phyloP scores from a whole-genome alignment of 2,113 vertebrate genomes.

The Prinia subflava region DNA sequence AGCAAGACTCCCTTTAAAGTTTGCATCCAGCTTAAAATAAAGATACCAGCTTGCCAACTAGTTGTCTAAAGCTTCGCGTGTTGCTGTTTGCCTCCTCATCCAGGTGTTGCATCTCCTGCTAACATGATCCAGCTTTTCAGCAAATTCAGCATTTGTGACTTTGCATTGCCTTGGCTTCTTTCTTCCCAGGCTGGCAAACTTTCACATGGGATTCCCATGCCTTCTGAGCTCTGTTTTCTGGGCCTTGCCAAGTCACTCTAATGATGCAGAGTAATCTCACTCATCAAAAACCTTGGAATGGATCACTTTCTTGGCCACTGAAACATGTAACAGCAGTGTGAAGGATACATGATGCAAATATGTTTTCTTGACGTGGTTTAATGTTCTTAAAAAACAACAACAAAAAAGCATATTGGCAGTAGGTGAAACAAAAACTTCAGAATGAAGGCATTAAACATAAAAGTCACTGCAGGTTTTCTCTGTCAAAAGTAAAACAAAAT shows the following conservation, averaged over 20 bases:
- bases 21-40: neutral
- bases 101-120: neutral
- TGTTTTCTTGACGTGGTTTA: neutral
- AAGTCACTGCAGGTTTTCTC: neutral
- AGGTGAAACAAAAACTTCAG: neutral
- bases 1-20: neutral
- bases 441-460: neutral
- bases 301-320: neutral
- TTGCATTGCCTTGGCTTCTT: neutral
- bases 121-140: neutral
- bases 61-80: neutral
- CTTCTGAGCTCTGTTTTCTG: neutral
- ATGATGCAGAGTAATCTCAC: neutral
- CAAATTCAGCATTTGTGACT: neutral
- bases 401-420: neutral
- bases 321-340: neutral
- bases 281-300: neutral
- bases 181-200: neutral
- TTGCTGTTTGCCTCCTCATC: neutral
- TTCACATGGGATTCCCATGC: neutral
- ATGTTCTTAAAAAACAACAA: neutral
- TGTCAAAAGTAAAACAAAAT: neutral
- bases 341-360: neutral
- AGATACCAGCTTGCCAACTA: neutral
- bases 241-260: neutral